Evolutionary conservation across 2,797 vertebrate genomes (phyloP).

Genomic region (Xerus rutilus): DNA sequence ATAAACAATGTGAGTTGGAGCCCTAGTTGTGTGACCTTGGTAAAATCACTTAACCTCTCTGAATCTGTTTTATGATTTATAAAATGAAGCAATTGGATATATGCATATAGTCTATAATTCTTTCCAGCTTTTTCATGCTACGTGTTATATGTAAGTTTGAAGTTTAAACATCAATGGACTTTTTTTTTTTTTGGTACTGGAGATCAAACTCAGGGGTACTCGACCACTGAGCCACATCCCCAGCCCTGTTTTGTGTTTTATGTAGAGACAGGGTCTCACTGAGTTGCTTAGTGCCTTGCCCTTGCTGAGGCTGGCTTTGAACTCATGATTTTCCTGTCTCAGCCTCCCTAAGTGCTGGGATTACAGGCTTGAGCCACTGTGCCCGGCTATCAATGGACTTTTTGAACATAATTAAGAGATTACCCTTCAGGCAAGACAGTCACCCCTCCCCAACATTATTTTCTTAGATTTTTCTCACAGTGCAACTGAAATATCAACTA

Average conservation of each 20-base stretch:
- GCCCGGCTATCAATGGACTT: background rate
- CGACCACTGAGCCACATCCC: no score
- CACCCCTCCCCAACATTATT: background rate
- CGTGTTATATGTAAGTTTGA: background rate
- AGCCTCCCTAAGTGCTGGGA: no score
- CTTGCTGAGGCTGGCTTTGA: no score
- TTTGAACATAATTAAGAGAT: slow-evolving; percentile 40
- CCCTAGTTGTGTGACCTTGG: background rate
- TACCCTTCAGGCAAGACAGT: slow-evolving; percentile 8
- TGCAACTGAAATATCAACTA: background rate
- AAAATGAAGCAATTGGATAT: background rate
- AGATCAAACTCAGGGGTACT: no score
- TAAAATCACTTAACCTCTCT: slow-evolving; percentile 47
- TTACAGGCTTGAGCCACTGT: no score
- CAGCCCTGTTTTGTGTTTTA: no score
- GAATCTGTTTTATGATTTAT: slow-evolving; percentile 34
- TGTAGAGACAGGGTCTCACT: no score
- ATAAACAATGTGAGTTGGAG: background rate
- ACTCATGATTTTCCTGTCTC: no score
- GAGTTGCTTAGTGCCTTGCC: no score
- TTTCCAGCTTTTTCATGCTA: slow-evolving; percentile 17
- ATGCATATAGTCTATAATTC: background rate
- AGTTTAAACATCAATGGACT: background rate
- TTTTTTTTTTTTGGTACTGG: background rate
- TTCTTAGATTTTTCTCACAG: slow-evolving; percentile 51